Conservation (phyloP, 2,113 vertebrate genomes). For the Chrysochloris asiatica region DNA sequence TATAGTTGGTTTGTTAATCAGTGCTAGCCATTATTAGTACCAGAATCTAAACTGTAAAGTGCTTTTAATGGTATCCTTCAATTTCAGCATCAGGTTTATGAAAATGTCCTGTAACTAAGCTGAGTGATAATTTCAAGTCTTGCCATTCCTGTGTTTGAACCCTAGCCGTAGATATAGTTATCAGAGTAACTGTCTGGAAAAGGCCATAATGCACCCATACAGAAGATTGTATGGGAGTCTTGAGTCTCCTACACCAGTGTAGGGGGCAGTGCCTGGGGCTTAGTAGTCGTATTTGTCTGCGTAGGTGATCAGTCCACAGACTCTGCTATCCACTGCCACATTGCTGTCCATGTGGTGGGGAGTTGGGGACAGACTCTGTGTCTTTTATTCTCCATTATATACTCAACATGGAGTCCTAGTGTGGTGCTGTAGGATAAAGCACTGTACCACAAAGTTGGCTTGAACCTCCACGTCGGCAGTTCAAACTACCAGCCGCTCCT, state of each 20-base stretch:
- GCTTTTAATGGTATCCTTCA: not conserved
- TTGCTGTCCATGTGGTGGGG: not conserved
- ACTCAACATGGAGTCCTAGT: no score
- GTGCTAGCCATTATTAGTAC: not conserved
- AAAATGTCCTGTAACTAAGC: not conserved
- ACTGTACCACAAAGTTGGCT: no score
- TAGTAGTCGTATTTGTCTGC: not conserved
- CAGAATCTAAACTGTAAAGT: not conserved
- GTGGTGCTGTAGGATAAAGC: no score
- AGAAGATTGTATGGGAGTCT: not conserved
- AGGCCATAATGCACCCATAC: not conserved
- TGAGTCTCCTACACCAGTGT: not conserved
- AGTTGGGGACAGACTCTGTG: fast-evolving
- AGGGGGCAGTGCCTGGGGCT: not conserved
- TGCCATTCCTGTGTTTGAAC: not conserved
- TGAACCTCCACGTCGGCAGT: no score
- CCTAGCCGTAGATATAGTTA: not conserved
- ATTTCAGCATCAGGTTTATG: constrained; percentile 15
- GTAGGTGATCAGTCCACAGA: not conserved
- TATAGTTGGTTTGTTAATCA: not conserved
- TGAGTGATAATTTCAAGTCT: constrained; percentile 8
- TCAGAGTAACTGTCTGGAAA: not conserved
- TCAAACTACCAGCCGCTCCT: no score
- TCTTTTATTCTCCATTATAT: not conserved
- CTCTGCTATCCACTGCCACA: not conserved